Base-by-base conservation (phyloP, 2,888 invertebrate genomes). In the Philhelius pedissequus region DNA sequence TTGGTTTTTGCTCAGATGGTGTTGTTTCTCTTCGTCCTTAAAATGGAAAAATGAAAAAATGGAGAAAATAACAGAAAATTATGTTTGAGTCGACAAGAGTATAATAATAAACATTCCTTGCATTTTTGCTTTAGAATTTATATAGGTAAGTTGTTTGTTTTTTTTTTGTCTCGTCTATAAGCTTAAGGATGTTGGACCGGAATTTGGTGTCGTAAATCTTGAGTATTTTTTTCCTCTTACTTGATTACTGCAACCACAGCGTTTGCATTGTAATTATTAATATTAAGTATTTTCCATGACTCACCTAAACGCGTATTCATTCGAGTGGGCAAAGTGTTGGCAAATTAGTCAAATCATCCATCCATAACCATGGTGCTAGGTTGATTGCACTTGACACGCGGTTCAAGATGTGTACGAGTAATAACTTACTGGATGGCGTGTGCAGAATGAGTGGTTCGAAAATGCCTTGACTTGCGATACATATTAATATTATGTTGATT, bases 241-340 rank as follows among this genome's bases (percentile, higher is more conserved):
- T 54, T 60, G 18, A 25, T n/a, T 35, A 20, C 18, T 8, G 54
- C 76, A 81, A 76, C 66, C 71, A 62, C 81, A 71, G 40, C 40
- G 4, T 30, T 62, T 43, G 15, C 69, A 83, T 74, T 83, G 83
- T 79, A 83, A 83, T 83, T 83, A 83, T 78, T 83, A 70, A 79
- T 79, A 83, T 83, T 83, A 75, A 79, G 79, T 78, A 66, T 78
- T 74, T 77, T 74, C 64, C 83, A 78, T 79, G 74, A 64, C 58
- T 50, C 50, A 75, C 45, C 74, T 70, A 79, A 70, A 75, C 45
- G 74, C 64, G 30, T 70, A 27, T 45, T 52, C 56, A 62, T 64
- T 74, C 70, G 45, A 83, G 78, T 70, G 74, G 78, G 70, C 18
- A 79, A 79, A 70, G 64, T 66, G 79, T 58, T 64, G 27, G 50